Evolutionary conservation across 2,888 invertebrate species (phyloP), one percentile per base, ranked within the genome.

Genomic region (Caenorhabditis doughertyi): DNA sequence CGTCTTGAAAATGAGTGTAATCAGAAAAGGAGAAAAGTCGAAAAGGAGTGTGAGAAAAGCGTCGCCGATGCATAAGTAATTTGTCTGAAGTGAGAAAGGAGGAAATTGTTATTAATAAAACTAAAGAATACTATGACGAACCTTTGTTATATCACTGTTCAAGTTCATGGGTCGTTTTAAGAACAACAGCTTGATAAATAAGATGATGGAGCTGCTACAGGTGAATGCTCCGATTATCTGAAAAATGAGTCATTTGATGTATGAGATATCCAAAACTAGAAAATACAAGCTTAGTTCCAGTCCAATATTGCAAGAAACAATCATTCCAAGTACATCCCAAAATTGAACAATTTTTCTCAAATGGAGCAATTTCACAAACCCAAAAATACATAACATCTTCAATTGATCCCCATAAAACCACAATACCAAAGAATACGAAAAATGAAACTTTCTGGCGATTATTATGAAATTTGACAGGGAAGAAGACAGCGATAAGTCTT

Each of bases 31-130:
- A 25, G 65, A 56, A 18, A 74, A 74, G 39, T 74, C 74, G 5
- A 74, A 58, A 9, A 74, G 32, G 65, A 74, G 65, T 4, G 74
- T 74, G n/a, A 74, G 65, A 18, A 27, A 56, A n/a, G 74, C 74
- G 39, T 74, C 74, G 27, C 65, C 74, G 47, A 74, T 65, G 74
- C 74, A 74, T 35, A 74, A 49, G 56, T 74, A 74, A 65, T 74
- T 74, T 3, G 74, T 74, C 74, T 74, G 56, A 65, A 74, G 42
- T 42, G 21, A 39, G 21, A 7, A 8, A n/a, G 8, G 16, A 5
- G 13, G 7, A 47, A 47, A 25, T 71, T 32, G 16, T 39, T 39
- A 13, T 7, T 7, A 32, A 32, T 44, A 18, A 47, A 21, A 11
- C 7, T 13, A 32, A 21, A 32, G n/a, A 70, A 44, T 2, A 11